Percentiles rank a stretch among this genome's conserved stretches.
Conservation (phyloP, 2,888 invertebrate species). For the Andricus curvator region DNA sequence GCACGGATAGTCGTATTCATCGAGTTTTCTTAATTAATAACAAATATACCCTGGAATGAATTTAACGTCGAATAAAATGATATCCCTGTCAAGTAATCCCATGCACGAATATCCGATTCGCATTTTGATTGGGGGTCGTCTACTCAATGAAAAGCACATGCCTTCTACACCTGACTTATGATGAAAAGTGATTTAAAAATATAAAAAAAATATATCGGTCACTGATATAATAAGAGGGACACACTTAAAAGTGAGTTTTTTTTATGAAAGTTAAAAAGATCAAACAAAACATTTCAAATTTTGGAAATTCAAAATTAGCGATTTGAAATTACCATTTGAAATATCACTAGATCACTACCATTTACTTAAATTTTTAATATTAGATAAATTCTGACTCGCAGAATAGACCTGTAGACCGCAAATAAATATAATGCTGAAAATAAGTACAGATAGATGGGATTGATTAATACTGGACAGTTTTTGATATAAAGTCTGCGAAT, state of each 20-base stretch:
- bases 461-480: no score
- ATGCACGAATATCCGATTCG: slow-evolving; percentile 33
- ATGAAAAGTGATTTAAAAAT: background rate
- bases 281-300: no score
- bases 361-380: no score
- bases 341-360: no score
- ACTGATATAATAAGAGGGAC: background rate
- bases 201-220: background rate
- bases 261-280: background rate
- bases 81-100: slow-evolving; percentile 65
- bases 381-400: no score
- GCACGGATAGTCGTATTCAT: slow-evolving; percentile 45
- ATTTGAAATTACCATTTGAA: no score
- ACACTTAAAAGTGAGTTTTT: background rate
- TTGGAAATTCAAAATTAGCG: no score
- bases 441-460: no score
- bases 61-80: slow-evolving; percentile 73
- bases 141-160: slow-evolving; percentile 12
- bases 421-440: no score
- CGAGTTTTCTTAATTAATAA: slow-evolving; percentile 73
- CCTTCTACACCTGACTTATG: background rate
- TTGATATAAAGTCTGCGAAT: no score
- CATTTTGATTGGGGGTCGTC: background rate
- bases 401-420: no score
- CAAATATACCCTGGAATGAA: slow-evolving; percentile 70